Evolutionary conservation across 2,888 invertebrate species (phyloP).

Genomic region (Chloromyia formosa): DNA sequence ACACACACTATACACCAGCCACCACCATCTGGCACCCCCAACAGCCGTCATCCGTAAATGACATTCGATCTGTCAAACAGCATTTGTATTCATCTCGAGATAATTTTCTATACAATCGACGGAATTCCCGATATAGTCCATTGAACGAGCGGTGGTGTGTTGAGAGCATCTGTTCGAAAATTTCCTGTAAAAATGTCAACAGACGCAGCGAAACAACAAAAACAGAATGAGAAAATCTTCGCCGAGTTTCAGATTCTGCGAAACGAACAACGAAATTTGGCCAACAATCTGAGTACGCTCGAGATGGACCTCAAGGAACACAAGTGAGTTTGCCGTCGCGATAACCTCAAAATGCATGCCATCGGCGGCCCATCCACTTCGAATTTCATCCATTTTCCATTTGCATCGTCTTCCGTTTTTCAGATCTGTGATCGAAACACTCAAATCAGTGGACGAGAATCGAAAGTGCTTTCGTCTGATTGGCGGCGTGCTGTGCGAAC

Average conservation of each 20-base stretch:
- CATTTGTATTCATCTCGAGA: constrained; percentile 11
- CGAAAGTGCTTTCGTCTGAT: constrained; percentile 93
- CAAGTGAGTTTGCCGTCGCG: constrained; percentile 72
- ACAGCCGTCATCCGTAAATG: background rate
- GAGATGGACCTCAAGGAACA: constrained; percentile 96
- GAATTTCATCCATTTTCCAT: constrained; percentile 28
- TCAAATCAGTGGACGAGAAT: constrained; percentile 82
- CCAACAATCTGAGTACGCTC: constrained; percentile 88
- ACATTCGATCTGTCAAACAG: constrained; percentile 12
- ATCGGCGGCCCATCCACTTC: too few species aligned
- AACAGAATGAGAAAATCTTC: constrained; percentile 79
- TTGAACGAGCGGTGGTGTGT: too few species aligned
- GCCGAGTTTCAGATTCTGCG: constrained; percentile 87
- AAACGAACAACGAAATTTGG: constrained; percentile 85
- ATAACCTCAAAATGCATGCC: constrained; percentile 19
- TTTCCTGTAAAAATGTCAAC: constrained; percentile 57
- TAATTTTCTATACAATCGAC: too few species aligned
- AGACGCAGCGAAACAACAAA: constrained; percentile 59
- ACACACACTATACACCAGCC: too few species aligned
- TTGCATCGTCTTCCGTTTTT: too few species aligned
- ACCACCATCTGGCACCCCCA: background rate
- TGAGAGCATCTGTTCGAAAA: constrained; percentile 29
- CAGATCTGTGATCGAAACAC: constrained; percentile 94
- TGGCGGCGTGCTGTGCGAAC: constrained; percentile 92
- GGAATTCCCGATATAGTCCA: constrained; percentile 1